These are phyloP conservation scores for Eupithecia subumbrata DNA, from an alignment of 2,888 invertebrate species.

Conservation along the genomic window DNA sequence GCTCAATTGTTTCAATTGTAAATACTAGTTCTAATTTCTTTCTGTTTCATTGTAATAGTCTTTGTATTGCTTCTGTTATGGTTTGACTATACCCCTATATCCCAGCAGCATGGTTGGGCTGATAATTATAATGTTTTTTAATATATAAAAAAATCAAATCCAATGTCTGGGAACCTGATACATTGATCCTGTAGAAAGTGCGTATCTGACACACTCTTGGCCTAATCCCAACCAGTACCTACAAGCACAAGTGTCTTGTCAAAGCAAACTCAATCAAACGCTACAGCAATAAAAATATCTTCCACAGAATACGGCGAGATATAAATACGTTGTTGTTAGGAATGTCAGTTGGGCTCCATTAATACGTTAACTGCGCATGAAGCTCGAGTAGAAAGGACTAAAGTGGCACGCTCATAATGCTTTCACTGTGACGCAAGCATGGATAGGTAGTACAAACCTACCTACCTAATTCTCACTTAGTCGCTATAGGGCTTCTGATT, in stretches of 20 bases:
- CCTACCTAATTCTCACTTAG: too few species aligned
- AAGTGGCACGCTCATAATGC: not conserved
- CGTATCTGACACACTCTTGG: not conserved
- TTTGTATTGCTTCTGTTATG: not conserved
- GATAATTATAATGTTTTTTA: not conserved
- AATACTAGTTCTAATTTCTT: too few species aligned
- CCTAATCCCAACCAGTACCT: not conserved
- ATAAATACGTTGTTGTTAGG: conserved; percentile 28
- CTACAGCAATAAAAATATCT: conserved; percentile 18
- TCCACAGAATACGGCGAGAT: conserved; percentile 17
- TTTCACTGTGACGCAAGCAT: not conserved
- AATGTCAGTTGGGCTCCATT: conserved; percentile 1
- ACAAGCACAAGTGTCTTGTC: conserved; percentile 5
- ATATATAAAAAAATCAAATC: not conserved
- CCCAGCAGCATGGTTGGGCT: not conserved
- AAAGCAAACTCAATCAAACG: conserved; percentile 19
- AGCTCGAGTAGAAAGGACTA: not conserved
- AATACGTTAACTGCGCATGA: not conserved
- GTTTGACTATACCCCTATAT: not conserved
- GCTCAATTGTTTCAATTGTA: too few species aligned
- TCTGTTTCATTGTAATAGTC: too few species aligned
- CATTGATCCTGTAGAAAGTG: not conserved
- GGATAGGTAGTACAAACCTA: too few species aligned
- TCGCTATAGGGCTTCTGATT: too few species aligned
- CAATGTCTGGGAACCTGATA: not conserved